phyloP scores from a whole-genome alignment of 92 coral and sea anemone species.

The Pocillopora meandrina region DNA sequence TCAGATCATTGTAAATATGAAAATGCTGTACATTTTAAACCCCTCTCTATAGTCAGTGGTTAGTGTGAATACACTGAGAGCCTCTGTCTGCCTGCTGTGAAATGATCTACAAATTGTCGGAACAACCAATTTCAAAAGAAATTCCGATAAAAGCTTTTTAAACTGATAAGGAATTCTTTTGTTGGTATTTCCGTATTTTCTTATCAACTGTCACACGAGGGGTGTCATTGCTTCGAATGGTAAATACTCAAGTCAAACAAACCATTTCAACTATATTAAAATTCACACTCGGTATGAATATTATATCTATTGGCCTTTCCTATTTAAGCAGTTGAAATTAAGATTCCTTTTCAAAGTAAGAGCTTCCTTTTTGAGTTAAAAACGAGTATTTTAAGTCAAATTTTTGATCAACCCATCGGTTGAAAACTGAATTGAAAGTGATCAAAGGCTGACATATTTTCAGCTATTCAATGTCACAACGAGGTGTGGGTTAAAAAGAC shows the following conservation, averaged over 20 bases:
- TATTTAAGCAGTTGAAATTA: background rate
- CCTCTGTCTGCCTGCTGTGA: background rate
- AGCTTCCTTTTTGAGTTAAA: background rate
- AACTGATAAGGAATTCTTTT: slow-evolving; percentile 6
- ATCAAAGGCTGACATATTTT: background rate
- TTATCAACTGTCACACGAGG: background rate
- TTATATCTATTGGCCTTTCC: background rate
- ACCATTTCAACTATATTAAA: slow-evolving; percentile 5
- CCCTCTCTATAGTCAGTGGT: background rate
- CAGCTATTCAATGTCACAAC: slow-evolving; percentile 3
- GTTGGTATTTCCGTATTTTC: background rate
- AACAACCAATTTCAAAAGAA: background rate
- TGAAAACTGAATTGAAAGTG: background rate
- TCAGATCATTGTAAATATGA: background rate
- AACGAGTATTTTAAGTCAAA: too few species aligned
- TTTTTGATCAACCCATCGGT: background rate
- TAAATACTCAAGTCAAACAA: slow-evolving; percentile 3
- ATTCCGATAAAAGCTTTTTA: background rate
- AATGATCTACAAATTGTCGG: background rate
- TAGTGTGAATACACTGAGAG: too few species aligned
- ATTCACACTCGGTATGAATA: slow-evolving; percentile 1
- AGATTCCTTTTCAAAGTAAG: background rate
- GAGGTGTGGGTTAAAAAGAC: background rate
- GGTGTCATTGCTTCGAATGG: background rate
- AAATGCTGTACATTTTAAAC: background rate